Evolutionary conservation across 1,140 invertebrate genomes (phyloP).

Genomic region (Coelopa frigida): DNA sequence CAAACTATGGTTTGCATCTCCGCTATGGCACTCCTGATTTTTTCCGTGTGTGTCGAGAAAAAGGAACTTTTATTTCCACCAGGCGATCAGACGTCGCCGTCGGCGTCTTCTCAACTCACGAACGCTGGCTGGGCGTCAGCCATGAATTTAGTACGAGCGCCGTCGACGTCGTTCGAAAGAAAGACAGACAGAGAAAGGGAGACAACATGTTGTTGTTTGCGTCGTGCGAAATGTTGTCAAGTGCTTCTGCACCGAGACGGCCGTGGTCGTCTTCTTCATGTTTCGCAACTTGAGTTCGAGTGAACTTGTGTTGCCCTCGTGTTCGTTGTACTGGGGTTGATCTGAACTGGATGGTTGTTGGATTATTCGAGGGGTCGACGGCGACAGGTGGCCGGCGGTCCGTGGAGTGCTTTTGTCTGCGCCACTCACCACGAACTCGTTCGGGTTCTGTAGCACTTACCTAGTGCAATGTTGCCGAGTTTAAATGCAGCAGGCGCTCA

Average conservation of each 20-base stretch:
- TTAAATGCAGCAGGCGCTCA: slow-evolving; percentile 15
- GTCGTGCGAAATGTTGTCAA: neutral
- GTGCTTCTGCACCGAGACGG: too few relatives aligned
- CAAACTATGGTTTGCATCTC: too few relatives aligned
- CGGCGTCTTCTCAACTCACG: neutral
- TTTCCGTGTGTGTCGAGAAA: slow-evolving; percentile 9
- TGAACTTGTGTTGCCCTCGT: slow-evolving; percentile 7
- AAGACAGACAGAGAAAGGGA: slow-evolving; percentile 3
- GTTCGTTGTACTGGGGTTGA: neutral
- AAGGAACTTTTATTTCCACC: slow-evolving; percentile 11
- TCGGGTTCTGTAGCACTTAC: slow-evolving; percentile 11
- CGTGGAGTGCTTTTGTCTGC: too few relatives aligned
- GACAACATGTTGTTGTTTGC: neutral
- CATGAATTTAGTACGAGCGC: too few relatives aligned
- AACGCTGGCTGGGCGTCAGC: too few relatives aligned
- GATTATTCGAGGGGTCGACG: slow-evolving; percentile 1
- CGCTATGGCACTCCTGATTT: too few relatives aligned
- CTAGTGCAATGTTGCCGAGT: slow-evolving; percentile 15
- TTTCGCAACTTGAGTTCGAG: slow-evolving; percentile 5
- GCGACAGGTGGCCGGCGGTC: slow-evolving; percentile 5
- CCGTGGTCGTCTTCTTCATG: too few relatives aligned
- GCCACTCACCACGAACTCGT: too few relatives aligned
- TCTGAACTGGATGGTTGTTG: neutral
- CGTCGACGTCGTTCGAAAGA: neutral
- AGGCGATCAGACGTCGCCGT: slow-evolving; percentile 3